Evolutionary conservation across 2,113 vertebrate species (phyloP), one percentile per base, ranked within the genome.

Genomic region (Cinclus cinclus): DNA sequence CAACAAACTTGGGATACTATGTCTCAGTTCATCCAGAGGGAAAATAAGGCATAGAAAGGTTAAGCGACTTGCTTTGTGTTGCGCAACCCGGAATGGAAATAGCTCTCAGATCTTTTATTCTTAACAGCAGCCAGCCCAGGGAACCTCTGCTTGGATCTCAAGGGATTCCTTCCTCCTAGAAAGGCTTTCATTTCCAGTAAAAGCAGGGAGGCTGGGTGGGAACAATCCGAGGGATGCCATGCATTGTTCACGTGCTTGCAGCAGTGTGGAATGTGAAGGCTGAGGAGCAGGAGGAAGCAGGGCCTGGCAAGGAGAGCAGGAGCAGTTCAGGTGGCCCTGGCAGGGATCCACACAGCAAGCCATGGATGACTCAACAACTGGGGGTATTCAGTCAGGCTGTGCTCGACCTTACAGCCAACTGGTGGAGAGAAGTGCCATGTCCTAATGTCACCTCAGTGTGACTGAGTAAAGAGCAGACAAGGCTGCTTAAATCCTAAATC

Each of bases 191-290:
- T 42, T 92, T 90, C 75, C 80, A 81, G 86, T 86, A 89, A 88
- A 87, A 78, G 33, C 1, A 0, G 46, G 65, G 73, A 91, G 64
- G 44, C 33, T 10, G 3, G 56, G 62, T 83, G 95, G 65, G 81
- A 91, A 84, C 58, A 82, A n/a, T 47, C 47, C 17, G 9, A 50
- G 73, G 84, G 74, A 96, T 97, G 53, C 95, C 77, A 4, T 46
- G 83, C 92, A 89, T 97, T 94, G 59, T 53, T 94, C 83, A 89
- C 83, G 1, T 95, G 91, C 81, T 89, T 95, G 83, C 60, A 71
- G 94, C 74, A 30, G 41, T 16, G 41, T 73, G 94, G 87, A 95
- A 96, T 95, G 95, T 3, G 30, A 91, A 75, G 74, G 53, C 84
- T 89, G 87, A 92, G 74, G 58, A 49, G 81, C 83, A 58, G 91